A percentile compares a stretch with the other conserved stretches of the same genome.
Evolutionary conservation across 2,888 invertebrate species (phyloP).

Genomic region (Agrilus mali): DNA sequence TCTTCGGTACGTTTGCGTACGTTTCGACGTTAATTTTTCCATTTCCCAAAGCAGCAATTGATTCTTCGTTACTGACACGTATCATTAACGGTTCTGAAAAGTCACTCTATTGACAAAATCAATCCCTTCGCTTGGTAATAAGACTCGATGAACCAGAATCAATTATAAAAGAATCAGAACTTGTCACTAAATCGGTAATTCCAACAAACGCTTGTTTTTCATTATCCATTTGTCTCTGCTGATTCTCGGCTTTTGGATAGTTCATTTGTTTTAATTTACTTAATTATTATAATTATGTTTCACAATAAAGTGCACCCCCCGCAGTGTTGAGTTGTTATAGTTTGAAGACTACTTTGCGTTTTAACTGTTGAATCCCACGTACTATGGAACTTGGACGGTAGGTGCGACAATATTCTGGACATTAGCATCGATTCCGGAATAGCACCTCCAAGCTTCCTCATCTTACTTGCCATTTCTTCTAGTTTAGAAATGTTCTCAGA

Average conservation of each 20-base stretch:
- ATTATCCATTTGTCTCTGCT: too few relatives aligned
- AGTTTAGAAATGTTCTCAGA: slow-evolving; percentile 11
- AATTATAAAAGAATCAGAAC: background rate
- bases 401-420: too few relatives aligned
- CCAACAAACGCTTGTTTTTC: too few relatives aligned
- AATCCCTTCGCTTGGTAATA: background rate
- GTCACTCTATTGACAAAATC: background rate
- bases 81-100: background rate
- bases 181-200: too few relatives aligned
- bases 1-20: background rate
- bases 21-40: background rate
- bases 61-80: background rate
- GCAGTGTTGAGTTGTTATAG: slow-evolving; percentile 3
- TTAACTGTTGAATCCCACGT: too few relatives aligned
- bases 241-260: too few relatives aligned
- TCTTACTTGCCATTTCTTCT: slow-evolving; percentile 11
- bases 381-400: too few relatives aligned
- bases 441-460: slow-evolving; percentile 12
- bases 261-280: too few relatives aligned
- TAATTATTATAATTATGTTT: background rate
- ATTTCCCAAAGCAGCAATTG: background rate
- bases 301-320: slow-evolving; percentile 1
- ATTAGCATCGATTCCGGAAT: too few relatives aligned
- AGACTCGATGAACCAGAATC: background rate
- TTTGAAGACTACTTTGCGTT: slow-evolving; percentile 4